Conservation (phyloP, 2,888 invertebrate genomes). For the Melipona beecheii region DNA sequence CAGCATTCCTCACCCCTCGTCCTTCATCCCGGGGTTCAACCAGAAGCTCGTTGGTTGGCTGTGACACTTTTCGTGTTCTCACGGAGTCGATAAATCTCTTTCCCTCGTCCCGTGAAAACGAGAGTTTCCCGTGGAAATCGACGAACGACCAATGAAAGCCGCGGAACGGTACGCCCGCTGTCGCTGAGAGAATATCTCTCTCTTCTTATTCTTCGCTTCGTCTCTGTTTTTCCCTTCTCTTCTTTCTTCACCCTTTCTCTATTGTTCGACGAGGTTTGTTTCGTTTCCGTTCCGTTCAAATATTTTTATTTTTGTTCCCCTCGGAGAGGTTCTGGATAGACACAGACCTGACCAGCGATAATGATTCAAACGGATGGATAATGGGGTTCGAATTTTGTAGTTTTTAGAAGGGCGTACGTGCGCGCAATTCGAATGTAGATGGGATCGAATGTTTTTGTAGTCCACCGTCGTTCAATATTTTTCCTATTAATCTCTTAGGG, state of each 20-base stretch:
- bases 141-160: conserved; percentile 32
- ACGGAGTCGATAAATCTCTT: conserved; percentile 71
- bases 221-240: not conserved
- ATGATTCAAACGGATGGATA: not conserved
- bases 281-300: not conserved
- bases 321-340: not conserved
- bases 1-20: not conserved
- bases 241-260: too few species aligned
- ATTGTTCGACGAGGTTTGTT: not conserved
- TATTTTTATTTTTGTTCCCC: not conserved
- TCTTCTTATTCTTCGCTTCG: not conserved
- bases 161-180: not conserved
- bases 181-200: not conserved
- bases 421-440: not conserved
- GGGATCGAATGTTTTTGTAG: not conserved
- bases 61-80: conserved; percentile 73
- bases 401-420: too few species aligned
- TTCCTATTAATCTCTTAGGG: not conserved
- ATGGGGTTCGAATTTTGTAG: not conserved
- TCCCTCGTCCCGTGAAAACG: conserved; percentile 59
- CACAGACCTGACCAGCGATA: not conserved
- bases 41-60: conserved; percentile 60
- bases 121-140: conserved; percentile 62
- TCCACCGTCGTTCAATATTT: not conserved
- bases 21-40: conserved; percentile 6